Percentiles rank a stretch among this genome's conserved stretches.
Evolutionary conservation across 2,888 invertebrate species (phyloP).

Genomic region (Helicoverpa assulta): DNA sequence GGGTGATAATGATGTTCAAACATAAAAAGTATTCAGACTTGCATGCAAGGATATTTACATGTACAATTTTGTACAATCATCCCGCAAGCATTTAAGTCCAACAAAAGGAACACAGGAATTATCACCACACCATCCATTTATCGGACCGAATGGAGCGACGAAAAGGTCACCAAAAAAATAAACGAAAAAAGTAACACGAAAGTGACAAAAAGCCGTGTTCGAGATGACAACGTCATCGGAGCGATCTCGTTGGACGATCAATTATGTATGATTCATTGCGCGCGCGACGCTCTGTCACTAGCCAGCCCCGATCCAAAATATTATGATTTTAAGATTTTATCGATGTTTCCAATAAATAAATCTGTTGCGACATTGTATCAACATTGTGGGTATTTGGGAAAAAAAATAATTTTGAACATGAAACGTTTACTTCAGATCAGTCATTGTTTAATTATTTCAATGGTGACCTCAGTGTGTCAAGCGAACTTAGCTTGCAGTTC

Average conservation of each 20-base stretch:
- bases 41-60: not conserved
- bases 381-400: constrained; percentile 56
- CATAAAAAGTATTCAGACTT: too few relatives aligned
- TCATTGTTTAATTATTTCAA: constrained; percentile 42
- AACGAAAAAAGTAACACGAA: constrained; percentile 50
- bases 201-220: constrained; percentile 83
- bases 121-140: constrained; percentile 64
- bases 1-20: too few relatives aligned
- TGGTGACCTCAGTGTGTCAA: not conserved
- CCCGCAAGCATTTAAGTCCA: constrained; percentile 4
- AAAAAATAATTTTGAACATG: constrained; percentile 24
- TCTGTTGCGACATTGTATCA: constrained; percentile 58
- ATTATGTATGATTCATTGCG: constrained; percentile 87
- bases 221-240: constrained; percentile 74
- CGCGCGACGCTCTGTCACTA: constrained; percentile 74
- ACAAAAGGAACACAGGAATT: constrained; percentile 39
- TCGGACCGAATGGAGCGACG: constrained; percentile 57
- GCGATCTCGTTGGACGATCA: constrained; percentile 76
- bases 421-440: constrained; percentile 46
- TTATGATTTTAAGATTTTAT: constrained; percentile 87
- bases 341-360: constrained; percentile 67
- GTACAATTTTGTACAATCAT: constrained; percentile 9
- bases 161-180: constrained; percentile 56
- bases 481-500: not conserved
- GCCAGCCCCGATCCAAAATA: constrained; percentile 76